These are phyloP conservation scores for Eristalis tenax DNA, from an alignment of 2,888 invertebrate genomes.

Conservation along the genomic window DNA sequence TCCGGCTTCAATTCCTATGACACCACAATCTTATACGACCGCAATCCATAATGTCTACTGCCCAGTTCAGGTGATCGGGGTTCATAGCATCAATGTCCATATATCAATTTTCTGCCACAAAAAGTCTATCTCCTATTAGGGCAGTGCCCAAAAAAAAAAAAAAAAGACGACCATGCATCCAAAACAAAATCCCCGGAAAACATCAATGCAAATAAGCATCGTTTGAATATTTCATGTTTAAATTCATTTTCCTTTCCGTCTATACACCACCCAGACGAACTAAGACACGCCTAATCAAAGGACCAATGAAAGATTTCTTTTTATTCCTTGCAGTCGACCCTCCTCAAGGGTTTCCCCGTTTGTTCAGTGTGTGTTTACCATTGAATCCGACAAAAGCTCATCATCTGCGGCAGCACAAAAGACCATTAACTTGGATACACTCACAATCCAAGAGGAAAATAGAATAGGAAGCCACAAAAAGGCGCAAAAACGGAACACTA, in stretches of 20 bases:
- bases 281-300: neutral
- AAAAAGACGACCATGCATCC: neutral
- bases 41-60: no score
- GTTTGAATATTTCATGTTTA: neutral
- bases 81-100: no score
- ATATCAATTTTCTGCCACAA: no score
- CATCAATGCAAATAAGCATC: neutral
- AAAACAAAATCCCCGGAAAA: neutral
- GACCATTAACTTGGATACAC: conserved; percentile 18
- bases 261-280: neutral
- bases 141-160: neutral
- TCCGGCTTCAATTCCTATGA: no score
- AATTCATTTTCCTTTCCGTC: neutral
- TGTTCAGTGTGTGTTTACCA: conserved; percentile 19
- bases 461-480: conserved; percentile 8
- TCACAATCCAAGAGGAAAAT: neutral
- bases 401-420: conserved; percentile 4
- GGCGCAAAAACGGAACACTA: conserved; percentile 14
- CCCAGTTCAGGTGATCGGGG: no score
- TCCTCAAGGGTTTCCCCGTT: neutral
- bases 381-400: neutral
- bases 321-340: neutral
- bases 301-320: neutral
- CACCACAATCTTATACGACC: no score
- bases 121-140: no score